Base-by-base conservation (phyloP, 2,113 vertebrate genomes). In the Baryphthengus martii region DNA sequence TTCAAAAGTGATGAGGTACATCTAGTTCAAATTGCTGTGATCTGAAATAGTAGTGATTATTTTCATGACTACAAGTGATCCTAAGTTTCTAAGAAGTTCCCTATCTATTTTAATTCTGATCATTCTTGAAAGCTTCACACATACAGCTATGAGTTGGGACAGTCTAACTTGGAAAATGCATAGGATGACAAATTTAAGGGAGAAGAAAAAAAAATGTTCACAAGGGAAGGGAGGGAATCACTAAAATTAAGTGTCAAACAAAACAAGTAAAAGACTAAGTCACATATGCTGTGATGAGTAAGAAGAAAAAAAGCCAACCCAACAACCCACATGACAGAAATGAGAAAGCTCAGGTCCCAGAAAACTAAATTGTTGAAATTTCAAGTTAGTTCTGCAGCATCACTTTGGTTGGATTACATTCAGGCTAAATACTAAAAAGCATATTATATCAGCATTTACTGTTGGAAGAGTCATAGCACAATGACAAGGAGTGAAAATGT, bases 171-270 rank as follows among this genome's bases (percentile, higher is more conserved):
- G 20, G 17, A 87, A 76, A 84, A 50, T 3, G 5, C 11, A 44
- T 12, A 66, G 17, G 17, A 85, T 23, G 4, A 56, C 3, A 55
- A 52, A 83, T 39, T 71, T 24, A 70, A 78, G 13, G 19, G 33
- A 39, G 31, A 1, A 53, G n/a, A 12, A 58, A 47, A 35, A 13
- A 65, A 80, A 79, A 39, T 5, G 6, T 12, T 47, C 66, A 15
- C 9, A 4, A 8, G 17, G 24, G 17, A 1, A 10, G 8, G 17
- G 28, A 12, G 1, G 7, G 0, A 67, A 84, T 17, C 17, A 90
- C 14, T 53, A 58, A 78, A 75, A 65, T 40, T 16, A 70, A 44
- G 7, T 17, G 49, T 29, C 28, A 24, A 37, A 75, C 15, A 55
- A 55, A 61, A 45, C 8, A 72, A 86, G 35, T 29, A 66, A 67